These are phyloP conservation scores for Ctenodactylus gundi DNA, from an alignment of 2,113 vertebrate genomes.

Conservation along the genomic window DNA sequence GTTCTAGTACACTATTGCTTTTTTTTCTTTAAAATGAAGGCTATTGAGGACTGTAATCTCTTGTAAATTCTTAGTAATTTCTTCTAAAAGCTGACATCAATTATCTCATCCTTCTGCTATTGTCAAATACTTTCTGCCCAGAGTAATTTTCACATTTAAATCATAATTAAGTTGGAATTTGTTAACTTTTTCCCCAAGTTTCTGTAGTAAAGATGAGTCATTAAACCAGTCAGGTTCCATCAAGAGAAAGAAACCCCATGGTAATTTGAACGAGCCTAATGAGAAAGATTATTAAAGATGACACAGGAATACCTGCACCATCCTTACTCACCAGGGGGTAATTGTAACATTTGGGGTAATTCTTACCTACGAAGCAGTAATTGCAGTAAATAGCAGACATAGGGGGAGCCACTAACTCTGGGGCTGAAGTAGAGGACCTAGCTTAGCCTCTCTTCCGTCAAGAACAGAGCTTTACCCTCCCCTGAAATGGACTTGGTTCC, in stretches of 20 bases:
- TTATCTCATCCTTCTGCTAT: background rate
- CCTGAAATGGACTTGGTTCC: rapidly evolving
- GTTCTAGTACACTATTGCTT: slow-evolving; percentile 11
- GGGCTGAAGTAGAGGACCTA: background rate
- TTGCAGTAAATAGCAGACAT: background rate
- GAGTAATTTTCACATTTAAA: background rate
- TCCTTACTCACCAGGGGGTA: too few relatives aligned
- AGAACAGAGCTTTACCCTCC: background rate
- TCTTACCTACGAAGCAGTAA: background rate
- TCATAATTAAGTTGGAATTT: background rate
- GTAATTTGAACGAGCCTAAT: slow-evolving; percentile 16
- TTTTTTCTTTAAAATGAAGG: slow-evolving; percentile 27
- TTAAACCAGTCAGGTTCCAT: background rate
- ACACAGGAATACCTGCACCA: background rate
- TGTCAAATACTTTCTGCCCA: background rate
- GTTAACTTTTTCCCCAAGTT: background rate
- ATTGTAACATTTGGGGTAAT: too few relatives aligned
- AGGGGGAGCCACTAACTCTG: background rate
- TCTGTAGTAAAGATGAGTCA: background rate
- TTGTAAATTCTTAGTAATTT: background rate
- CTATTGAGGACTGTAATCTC: background rate
- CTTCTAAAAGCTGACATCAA: slow-evolving; percentile 14
- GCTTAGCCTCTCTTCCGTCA: background rate
- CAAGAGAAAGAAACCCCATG: slow-evolving; percentile 1
- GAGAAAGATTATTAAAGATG: background rate